phyloP scores from a whole-genome alignment of 2,888 invertebrate genomes.

The Ctenicera cuprea region DNA sequence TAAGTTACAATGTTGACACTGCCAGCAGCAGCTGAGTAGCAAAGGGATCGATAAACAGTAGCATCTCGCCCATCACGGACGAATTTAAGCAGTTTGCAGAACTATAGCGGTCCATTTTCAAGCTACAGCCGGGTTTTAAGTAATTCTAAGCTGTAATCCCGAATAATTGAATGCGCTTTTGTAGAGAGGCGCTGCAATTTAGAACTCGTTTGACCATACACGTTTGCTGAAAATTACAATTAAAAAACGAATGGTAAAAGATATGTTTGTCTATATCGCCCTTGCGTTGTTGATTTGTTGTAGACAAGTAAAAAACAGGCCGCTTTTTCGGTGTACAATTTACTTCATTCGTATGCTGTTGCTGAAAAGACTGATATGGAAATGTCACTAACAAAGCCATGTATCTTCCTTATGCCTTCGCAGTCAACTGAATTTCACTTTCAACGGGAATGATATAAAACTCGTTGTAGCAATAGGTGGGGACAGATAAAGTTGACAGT shows the following conservation, averaged over 20 bases:
- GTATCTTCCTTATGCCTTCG: constrained; percentile 22
- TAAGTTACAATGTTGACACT: constrained; percentile 27
- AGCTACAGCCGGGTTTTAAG: constrained; percentile 26
- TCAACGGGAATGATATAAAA: constrained; percentile 23
- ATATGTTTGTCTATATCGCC: neutral
- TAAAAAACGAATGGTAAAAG: neutral
- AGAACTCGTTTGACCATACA: neutral
- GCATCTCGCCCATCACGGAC: constrained; percentile 28
- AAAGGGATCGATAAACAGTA: constrained; percentile 36
- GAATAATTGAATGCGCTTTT: constrained; percentile 29
- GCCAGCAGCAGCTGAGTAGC: constrained; percentile 10
- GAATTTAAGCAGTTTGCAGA: constrained; percentile 38
- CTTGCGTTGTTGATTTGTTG: neutral
- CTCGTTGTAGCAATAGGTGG: constrained; percentile 16
- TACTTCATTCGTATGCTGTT: constrained; percentile 19
- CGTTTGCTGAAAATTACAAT: constrained; percentile 1
- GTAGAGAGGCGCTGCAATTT: neutral
- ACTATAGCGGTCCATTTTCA: constrained; percentile 27
- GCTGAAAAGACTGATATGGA: constrained; percentile 20
- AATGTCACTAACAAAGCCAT: constrained; percentile 25
- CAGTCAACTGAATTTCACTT: constrained; percentile 21
- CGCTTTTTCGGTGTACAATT: constrained; percentile 14
- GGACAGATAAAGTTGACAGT: constrained; percentile 25
- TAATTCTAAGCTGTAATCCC: constrained; percentile 19
- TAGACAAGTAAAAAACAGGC: constrained; percentile 2